Evolutionary conservation across 2,113 vertebrate species (phyloP).

Genomic region (Dasypus novemcinctus): DNA sequence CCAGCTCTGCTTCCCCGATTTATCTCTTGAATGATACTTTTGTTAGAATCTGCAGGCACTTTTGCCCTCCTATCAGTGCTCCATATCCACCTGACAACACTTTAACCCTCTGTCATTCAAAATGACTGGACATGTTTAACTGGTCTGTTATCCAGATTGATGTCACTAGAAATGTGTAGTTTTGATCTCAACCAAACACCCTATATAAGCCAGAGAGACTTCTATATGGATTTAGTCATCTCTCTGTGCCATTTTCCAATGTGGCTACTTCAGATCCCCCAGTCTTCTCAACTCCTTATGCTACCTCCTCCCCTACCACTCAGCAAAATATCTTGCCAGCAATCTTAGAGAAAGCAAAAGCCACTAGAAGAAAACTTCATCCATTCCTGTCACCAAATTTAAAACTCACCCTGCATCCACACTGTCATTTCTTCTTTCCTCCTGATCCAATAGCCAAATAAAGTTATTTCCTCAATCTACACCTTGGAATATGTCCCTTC

Average conservation of each 20-base stretch:
- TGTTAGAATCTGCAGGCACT: neutral
- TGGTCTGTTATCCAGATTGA: neutral
- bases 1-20: neutral
- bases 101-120: neutral
- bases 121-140: neutral
- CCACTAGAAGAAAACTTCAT: neutral
- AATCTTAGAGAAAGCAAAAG: neutral
- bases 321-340: neutral
- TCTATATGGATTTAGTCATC: neutral
- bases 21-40: neutral
- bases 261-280: neutral
- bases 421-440: neutral
- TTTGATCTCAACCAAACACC: neutral
- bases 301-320: neutral
- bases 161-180: neutral
- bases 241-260: neutral
- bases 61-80: neutral
- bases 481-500: neutral
- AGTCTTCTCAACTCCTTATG: neutral
- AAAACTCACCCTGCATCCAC: neutral
- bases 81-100: neutral
- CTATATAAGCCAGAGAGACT: neutral
- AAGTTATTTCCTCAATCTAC: neutral
- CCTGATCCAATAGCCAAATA: neutral
- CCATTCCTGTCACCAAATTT: neutral